A percentile compares a stretch with the other conserved stretches of the same genome.
These are phyloP conservation scores for Eristalis pertinax DNA, from an alignment of 2,888 invertebrate genomes.

Conservation along the genomic window DNA sequence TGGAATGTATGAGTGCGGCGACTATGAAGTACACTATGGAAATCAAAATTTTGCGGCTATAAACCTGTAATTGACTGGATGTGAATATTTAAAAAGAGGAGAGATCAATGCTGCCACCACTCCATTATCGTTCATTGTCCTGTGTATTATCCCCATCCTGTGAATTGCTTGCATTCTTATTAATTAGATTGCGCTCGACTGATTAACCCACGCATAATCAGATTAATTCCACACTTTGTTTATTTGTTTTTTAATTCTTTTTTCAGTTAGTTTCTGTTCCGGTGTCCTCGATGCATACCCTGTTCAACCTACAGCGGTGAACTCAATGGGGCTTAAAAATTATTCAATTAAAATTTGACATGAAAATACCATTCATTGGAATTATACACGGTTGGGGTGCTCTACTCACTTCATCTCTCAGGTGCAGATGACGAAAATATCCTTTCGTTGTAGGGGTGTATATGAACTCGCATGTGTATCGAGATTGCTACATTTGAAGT, in stretches of 20 bases:
- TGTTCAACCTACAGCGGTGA: constrained; percentile 37
- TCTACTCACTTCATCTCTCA: background rate
- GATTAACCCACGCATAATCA: constrained; percentile 68
- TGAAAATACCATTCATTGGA: constrained; percentile 68
- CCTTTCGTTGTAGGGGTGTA: constrained; percentile 10
- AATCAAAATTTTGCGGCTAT: constrained; percentile 59
- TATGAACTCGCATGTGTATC: background rate
- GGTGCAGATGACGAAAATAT: constrained; percentile 30
- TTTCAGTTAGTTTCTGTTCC: constrained; percentile 2
- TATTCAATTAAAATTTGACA: constrained; percentile 70
- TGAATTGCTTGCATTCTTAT: constrained; percentile 69
- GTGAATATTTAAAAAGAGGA: constrained; percentile 50
- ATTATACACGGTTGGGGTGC: constrained; percentile 27
- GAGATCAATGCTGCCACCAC: constrained; percentile 20
- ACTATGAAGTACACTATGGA: background rate
- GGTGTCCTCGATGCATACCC: constrained; percentile 3
- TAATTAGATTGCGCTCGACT: constrained; percentile 67
- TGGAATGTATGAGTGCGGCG: background rate
- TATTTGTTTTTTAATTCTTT: constrained; percentile 53
- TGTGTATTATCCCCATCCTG: constrained; percentile 53
- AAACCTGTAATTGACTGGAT: constrained; percentile 60
- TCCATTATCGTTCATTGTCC: constrained; percentile 64
- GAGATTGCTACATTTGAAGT: constrained; percentile 33
- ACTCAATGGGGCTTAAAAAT: constrained; percentile 64
- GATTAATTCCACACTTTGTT: constrained; percentile 66